A percentile compares a stretch with the other conserved stretches of the same genome.
Evolutionary conservation across 1,140 invertebrate species (phyloP).

Genomic region (Drosophila carrolli): DNA sequence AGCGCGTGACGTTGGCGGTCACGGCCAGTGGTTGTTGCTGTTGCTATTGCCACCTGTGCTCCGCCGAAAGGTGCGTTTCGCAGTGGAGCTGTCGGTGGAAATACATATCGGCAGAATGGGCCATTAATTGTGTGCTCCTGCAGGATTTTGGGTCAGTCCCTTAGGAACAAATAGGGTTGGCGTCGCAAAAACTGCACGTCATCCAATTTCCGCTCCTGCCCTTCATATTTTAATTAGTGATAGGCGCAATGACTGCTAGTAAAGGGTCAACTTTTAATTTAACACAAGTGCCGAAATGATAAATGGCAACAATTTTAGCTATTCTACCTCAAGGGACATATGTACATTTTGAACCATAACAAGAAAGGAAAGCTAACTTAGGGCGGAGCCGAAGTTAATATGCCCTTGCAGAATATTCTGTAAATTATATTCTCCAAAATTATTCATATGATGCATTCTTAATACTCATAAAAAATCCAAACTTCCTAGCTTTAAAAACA

Average conservation of each 20-base stretch:
- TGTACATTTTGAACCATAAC: too few relatives aligned
- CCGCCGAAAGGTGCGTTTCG: slow-evolving; percentile 44
- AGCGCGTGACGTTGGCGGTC: too few relatives aligned
- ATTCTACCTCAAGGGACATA: background rate
- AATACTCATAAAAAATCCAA: too few relatives aligned
- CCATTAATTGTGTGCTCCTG: slow-evolving; percentile 44
- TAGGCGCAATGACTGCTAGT: slow-evolving; percentile 47
- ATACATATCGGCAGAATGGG: slow-evolving; percentile 14
- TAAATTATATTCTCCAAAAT: too few relatives aligned
- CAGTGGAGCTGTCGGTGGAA: slow-evolving; percentile 42
- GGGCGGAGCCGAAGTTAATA: too few relatives aligned
- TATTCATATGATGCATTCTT: too few relatives aligned
- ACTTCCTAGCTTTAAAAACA: too few relatives aligned
- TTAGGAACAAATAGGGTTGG: slow-evolving; percentile 11
- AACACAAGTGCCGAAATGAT: slow-evolving; percentile 19
- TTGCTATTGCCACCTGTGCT: slow-evolving; percentile 15
- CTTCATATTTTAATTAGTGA: slow-evolving; percentile 68
- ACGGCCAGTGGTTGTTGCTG: slow-evolving; percentile 6
- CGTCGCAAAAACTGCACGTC: slow-evolving; percentile 41
- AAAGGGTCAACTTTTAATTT: slow-evolving; percentile 42
- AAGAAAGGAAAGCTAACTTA: too few relatives aligned
- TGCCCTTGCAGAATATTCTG: too few relatives aligned
- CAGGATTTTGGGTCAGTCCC: slow-evolving; percentile 16
- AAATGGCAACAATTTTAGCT: background rate
- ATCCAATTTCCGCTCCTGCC: slow-evolving; percentile 68